phyloP scores from a whole-genome alignment of 2,113 vertebrate genomes.

The Serilophus lunatus region DNA sequence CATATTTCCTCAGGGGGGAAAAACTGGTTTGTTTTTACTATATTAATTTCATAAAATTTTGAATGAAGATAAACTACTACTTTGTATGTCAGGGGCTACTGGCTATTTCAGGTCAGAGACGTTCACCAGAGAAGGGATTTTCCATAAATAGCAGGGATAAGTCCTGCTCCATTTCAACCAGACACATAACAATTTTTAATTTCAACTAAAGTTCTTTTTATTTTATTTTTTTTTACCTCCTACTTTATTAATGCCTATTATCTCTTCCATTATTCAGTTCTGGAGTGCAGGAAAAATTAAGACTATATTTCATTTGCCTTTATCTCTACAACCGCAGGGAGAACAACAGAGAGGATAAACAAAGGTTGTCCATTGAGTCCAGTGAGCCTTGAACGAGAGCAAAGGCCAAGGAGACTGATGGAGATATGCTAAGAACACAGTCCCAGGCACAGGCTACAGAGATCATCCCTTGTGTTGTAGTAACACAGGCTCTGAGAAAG shows the following conservation, averaged over 20 bases:
- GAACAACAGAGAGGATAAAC: neutral
- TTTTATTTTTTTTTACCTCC: neutral
- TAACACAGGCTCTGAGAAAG: accelerated
- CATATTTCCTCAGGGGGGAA: accelerated
- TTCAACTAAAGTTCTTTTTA: neutral
- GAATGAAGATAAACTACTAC: neutral
- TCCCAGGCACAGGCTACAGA: accelerated
- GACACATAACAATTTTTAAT: neutral
- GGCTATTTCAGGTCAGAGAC: neutral
- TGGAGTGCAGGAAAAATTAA: neutral
- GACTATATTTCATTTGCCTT: neutral
- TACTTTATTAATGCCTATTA: neutral
- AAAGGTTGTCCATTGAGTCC: too few relatives aligned
- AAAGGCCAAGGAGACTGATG: neutral
- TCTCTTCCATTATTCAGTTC: neutral
- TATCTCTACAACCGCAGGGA: neutral
- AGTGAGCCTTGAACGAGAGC: neutral
- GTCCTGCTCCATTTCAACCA: neutral
- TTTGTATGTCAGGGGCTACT: neutral
- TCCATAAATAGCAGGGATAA: neutral
- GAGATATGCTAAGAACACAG: neutral
- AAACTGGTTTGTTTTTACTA: neutral
- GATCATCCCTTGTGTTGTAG: accelerated
- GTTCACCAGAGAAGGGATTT: neutral
- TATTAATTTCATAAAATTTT: neutral